Base-by-base conservation (phyloP, 1,140 invertebrate genomes). In the Tetranychus cinnabarinus region DNA sequence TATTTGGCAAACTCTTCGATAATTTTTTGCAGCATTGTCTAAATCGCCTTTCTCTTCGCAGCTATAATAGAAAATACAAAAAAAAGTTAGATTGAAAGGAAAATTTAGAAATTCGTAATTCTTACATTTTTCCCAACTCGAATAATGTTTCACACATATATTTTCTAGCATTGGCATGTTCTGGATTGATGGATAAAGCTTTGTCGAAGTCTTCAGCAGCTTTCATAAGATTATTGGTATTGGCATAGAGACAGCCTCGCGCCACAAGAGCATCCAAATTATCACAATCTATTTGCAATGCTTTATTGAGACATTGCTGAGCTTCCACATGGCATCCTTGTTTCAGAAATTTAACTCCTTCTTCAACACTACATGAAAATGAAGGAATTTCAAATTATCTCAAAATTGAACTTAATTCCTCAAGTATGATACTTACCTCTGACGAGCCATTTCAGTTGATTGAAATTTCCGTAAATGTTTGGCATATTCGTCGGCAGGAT, bases 181-280 rank as follows among this genome's bases (percentile, higher is more conserved):
- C 84, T 31, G 83, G 83, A 74, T 93, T 90, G 23, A 88, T 70
- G 70, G 85, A 83, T 39, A 93, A 73, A 2, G 89, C 90, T 39
- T 81, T 82, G 73, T 92, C 87, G 76, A 96, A 93, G 74, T 95
- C 89, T 68, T 88, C 85, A 66, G 95, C 85, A 3, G 89, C 91
- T 70, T 88, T 89, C 66, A 84, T 82, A 73, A 89, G 93, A 69
- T 82, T 89, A 54, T 87, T 87, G 71, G 85, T 88, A 70, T 96
- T 93, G 12, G 89, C 90, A 75, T 75, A 83, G 71, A 96, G 73
- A 55, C 89, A 89, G 65, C 89, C 90, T 70, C 89, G 77, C 12
- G 90, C 90, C 1, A 93, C 89, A 52, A 92, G 75, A 55, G 88
- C 91, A 76, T 96, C 91, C 1, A 93, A 87, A 77, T 93, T 95